Conservation (phyloP, 30 jellyfish, hydroid and myxozoan genomes). For the Catostylus mosaicus region DNA sequence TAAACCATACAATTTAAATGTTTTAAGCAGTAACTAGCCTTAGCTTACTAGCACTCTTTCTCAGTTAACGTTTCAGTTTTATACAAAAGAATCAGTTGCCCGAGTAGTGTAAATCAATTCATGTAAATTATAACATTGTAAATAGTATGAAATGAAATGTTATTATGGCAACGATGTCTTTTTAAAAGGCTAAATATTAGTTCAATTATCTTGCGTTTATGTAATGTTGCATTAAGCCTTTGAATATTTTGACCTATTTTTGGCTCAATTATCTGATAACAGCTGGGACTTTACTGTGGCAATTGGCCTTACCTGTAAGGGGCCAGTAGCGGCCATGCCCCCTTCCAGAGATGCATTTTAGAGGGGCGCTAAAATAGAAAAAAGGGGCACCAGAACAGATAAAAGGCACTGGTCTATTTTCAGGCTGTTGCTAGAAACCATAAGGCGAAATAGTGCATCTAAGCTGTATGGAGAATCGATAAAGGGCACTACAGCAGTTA, state of each 20-base stretch:
- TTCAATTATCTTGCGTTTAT: conserved; percentile 12
- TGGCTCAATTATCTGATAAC: background rate
- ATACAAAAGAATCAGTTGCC: background rate
- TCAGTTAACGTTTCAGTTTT: background rate
- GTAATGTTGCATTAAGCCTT: conserved; percentile 21
- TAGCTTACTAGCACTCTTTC: conserved; percentile 2
- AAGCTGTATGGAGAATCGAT: no score
- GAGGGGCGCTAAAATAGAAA: no score
- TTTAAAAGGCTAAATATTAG: conserved; percentile 51
- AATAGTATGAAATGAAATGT: conserved; percentile 28
- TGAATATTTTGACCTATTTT: background rate
- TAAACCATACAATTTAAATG: no score
- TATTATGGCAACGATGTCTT: conserved; percentile 46
- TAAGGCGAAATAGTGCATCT: no score
- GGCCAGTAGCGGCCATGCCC: no score
- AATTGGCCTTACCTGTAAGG: no score
- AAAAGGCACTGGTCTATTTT: no score
- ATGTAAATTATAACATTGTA: conserved; percentile 60
- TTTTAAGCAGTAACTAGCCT: background rate
- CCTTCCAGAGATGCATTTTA: no score
- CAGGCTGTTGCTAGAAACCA: no score
- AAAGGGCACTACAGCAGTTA: no score
- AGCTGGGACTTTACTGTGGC: no score
- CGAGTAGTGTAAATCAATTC: conserved; percentile 24
- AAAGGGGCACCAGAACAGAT: no score